These are phyloP conservation scores for Phortica variegata DNA, from an alignment of 1,140 invertebrate species.

Conservation along the genomic window DNA sequence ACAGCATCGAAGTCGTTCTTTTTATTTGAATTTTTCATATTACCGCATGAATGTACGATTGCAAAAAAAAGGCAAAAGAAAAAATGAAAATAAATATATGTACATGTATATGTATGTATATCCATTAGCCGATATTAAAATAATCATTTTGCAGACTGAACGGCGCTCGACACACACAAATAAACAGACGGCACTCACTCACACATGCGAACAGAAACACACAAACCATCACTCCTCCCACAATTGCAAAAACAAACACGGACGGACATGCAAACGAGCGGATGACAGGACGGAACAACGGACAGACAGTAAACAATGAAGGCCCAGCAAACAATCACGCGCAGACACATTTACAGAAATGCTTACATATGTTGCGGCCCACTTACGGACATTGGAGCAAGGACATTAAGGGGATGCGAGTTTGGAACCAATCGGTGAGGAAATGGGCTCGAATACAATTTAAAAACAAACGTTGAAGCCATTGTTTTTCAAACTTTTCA, in stretches of 20 bases:
- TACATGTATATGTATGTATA: slow-evolving; percentile 16
- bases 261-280: slow-evolving; percentile 21
- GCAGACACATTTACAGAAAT: slow-evolving; percentile 11
- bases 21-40: slow-evolving; percentile 3
- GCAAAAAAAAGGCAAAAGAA: too few relatives aligned
- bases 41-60: slow-evolving; percentile 12
- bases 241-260: slow-evolving; percentile 7
- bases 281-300: slow-evolving; percentile 3
- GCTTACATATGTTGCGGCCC: too few relatives aligned
- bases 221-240: slow-evolving; percentile 10
- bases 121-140: slow-evolving; percentile 55
- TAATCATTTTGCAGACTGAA: slow-evolving; percentile 48
- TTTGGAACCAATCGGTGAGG: too few relatives aligned
- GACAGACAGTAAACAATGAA: slow-evolving; percentile 13
- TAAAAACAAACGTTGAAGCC: too few relatives aligned
- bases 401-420: too few relatives aligned
- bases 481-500: too few relatives aligned
- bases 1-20: slow-evolving; percentile 6
- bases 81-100: too few relatives aligned
- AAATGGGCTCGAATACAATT: too few relatives aligned
- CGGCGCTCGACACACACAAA: slow-evolving; percentile 19
- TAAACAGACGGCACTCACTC: too few relatives aligned
- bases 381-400: too few relatives aligned
- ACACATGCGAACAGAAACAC: slow-evolving; percentile 10
- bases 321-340: slow-evolving; percentile 42